Conservation (phyloP, 2,888 invertebrate species). For the Drosophila nigricruria region DNA sequence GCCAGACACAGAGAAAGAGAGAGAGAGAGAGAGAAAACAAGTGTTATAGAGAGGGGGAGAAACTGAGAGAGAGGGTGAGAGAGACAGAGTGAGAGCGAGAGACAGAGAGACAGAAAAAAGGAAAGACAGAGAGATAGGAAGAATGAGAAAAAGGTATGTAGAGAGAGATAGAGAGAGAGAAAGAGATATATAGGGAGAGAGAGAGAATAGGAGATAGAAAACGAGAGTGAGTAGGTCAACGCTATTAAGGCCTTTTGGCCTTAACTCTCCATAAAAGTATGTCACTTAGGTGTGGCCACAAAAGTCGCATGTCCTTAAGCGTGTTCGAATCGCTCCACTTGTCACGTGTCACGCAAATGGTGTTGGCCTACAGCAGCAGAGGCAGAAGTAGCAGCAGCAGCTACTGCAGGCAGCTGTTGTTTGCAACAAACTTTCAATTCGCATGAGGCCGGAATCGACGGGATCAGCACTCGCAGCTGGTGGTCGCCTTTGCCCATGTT, state of each 20-base stretch:
- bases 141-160: background rate
- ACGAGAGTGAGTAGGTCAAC: background rate
- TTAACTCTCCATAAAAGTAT: constrained; percentile 18
- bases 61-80: background rate
- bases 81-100: background rate
- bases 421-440: constrained; percentile 17
- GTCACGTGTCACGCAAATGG: constrained; percentile 22
- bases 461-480: constrained; percentile 35
- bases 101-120: background rate
- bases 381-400: background rate
- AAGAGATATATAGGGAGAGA: background rate
- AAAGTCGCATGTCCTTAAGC: constrained; percentile 8
- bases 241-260: constrained; percentile 8
- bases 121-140: background rate
- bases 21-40: background rate
- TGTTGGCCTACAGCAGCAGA: constrained; percentile 24
- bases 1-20: background rate
- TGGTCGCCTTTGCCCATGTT: constrained; percentile 7
- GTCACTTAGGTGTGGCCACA: constrained; percentile 2
- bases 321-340: background rate
- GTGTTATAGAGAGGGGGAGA: background rate
- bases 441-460: constrained; percentile 39
- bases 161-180: background rate
- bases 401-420: constrained; percentile 19
- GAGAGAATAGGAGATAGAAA: background rate